Evolutionary conservation across 35 echinoderm and acorn worm genomes (phyloP).

Genomic region (Hemicentrotus pulcherrimus): DNA sequence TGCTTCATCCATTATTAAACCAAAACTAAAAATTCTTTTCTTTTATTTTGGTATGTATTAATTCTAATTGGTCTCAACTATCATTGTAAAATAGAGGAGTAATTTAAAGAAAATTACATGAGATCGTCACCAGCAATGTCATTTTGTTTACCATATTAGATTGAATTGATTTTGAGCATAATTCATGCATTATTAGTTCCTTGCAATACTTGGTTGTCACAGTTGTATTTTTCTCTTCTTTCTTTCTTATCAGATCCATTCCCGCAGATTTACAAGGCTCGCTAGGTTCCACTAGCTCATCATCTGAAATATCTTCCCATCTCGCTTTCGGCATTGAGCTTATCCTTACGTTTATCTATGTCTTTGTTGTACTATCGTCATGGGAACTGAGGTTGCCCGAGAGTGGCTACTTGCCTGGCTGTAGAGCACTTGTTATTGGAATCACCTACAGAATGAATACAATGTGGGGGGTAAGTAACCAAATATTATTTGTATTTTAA

Average conservation of each 20-base stretch:
- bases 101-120: too few relatives aligned
- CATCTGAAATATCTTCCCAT: slow-evolving; percentile 65
- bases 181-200: too few relatives aligned
- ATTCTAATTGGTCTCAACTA: too few relatives aligned
- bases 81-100: too few relatives aligned
- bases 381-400: slow-evolving; percentile 56
- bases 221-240: slow-evolving; percentile 4
- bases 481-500: neutral
- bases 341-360: slow-evolving; percentile 74
- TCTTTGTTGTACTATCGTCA: slow-evolving; percentile 73
- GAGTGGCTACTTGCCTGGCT: slow-evolving; percentile 41
- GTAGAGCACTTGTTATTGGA: slow-evolving; percentile 66
- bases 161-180: too few relatives aligned
- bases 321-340: slow-evolving; percentile 85
- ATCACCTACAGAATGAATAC: slow-evolving; percentile 75
- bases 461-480: slow-evolving; percentile 84
- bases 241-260: slow-evolving; percentile 65
- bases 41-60: too few relatives aligned
- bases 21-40: too few relatives aligned
- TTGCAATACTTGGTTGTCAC: too few relatives aligned
- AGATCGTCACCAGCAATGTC: too few relatives aligned
- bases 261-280: slow-evolving; percentile 66
- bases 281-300: slow-evolving; percentile 60
- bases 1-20: neutral
- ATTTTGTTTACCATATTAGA: too few relatives aligned